Evolutionary conservation across 2,888 invertebrate species (phyloP), one percentile per base, ranked within the genome.

Genomic region (Chrysolina haemoptera): DNA sequence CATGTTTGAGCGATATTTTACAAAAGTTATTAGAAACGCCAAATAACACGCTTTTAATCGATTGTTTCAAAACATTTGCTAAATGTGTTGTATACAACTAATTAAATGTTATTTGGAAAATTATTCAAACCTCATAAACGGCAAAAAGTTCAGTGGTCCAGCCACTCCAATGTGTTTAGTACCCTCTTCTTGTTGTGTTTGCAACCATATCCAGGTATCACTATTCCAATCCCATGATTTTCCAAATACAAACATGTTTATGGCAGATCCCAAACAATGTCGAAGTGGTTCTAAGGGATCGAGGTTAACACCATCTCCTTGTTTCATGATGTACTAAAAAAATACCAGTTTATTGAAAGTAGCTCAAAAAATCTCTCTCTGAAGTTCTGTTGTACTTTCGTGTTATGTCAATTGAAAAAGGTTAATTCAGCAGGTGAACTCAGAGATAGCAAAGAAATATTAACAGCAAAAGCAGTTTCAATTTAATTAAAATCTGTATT

Each of bases 141-240:
- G 96, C 77, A 97, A 89, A 87, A 96, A 97, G 87, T 97, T 97
- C 2, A 96, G 90, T 12, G 94, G 91, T 1, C 94, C 96, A 0
- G 96, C 93, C 2, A 97, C 91, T 0, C 96, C 95, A 84, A 97
- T 94, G 82, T 93, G 91, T 84, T 95, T 94, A 65, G 94, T 92
- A 0, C 96, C 96, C 86, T 95, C 94, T 84, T 96, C 95, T 86
- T 96, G 95, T 67, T 95, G 89, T 80, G 92, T 88, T 82, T 94
- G 92, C 71, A 96, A 88, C 91, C 94, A 94, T 71, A 88, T 89
- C 95, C 96, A 97, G 8, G 92, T 92, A 82, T 90, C 89, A 84
- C 96, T 94, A 71, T 94, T 89, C 66, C 91, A 89, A 1, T 90
- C 88, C 86, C 92, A 96, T 79, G 91, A 91, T 81, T 90, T 90